Conservation (phyloP, 92 coral and sea anemone genomes). For the Scolanthus callimorphus region DNA sequence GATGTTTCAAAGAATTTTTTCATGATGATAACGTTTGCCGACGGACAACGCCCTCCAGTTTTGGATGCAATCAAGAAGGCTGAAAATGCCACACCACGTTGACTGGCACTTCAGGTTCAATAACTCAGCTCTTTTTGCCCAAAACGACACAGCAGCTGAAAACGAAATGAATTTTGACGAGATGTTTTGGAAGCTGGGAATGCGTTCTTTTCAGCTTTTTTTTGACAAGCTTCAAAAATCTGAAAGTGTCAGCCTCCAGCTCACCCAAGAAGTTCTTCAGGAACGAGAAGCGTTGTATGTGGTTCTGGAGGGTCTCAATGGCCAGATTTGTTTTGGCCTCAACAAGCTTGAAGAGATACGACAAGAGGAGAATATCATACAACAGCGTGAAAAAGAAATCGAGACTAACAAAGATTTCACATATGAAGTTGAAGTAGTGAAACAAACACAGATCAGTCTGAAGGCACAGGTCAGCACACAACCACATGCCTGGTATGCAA, state of each 20-base stretch:
- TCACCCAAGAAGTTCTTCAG: constrained; percentile 17
- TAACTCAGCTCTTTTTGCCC: constrained; percentile 38
- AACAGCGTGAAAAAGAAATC: constrained; percentile 28
- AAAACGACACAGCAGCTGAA: neutral
- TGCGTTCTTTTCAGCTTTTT: constrained; percentile 2
- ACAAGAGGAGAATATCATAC: constrained; percentile 21
- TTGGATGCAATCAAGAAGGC: constrained; percentile 22
- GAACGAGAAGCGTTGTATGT: constrained; percentile 32
- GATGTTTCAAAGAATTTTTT: constrained; percentile 32
- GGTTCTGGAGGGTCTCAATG: constrained; percentile 21
- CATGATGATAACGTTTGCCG: constrained; percentile 47
- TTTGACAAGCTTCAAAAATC: constrained; percentile 8
- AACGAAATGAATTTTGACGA: constrained; percentile 18
- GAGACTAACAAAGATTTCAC: constrained; percentile 37
- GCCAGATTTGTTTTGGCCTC: constrained; percentile 20
- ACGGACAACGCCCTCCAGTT: constrained; percentile 33
- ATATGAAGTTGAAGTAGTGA: constrained; percentile 5
- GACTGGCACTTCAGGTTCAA: constrained; percentile 37
- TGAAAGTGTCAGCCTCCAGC: constrained; percentile 20
- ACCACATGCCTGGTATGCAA: constrained; percentile 35
- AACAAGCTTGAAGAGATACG: constrained; percentile 24
- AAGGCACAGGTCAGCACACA: constrained; percentile 8
- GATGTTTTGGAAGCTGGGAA: constrained; percentile 51
- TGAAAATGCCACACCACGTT: neutral
- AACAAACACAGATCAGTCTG: neutral